Evolutionary conservation across 2,888 invertebrate species (phyloP).

Genomic region (Leucoma salicis): DNA sequence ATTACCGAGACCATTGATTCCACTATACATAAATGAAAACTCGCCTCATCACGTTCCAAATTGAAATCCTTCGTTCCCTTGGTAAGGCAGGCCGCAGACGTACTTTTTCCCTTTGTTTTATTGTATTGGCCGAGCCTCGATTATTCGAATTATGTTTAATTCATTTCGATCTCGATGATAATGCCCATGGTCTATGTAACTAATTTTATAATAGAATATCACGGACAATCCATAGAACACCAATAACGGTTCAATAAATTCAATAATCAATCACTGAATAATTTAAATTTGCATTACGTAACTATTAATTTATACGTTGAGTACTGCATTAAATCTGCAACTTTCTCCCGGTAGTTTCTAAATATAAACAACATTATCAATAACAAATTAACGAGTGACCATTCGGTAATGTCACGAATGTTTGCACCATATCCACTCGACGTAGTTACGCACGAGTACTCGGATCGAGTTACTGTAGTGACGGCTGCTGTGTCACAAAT

Average conservation of each 20-base stretch:
- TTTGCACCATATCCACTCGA: conserved; percentile 24
- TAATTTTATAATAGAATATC: conserved; percentile 38
- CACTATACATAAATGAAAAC: conserved; percentile 71
- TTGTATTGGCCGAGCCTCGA: conserved; percentile 73
- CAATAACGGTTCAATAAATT: neutral
- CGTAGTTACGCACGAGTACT: conserved; percentile 29
- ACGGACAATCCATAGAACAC: conserved; percentile 16
- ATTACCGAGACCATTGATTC: conserved; percentile 55
- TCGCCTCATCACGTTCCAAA: conserved; percentile 81
- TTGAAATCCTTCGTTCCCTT: conserved; percentile 78
- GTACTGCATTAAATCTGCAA: neutral
- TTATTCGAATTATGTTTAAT: conserved; percentile 81
- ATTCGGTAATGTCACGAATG: conserved; percentile 6
- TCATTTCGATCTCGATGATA: conserved; percentile 75
- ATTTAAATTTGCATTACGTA: neutral
- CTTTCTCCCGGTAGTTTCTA: no score
- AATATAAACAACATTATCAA: neutral
- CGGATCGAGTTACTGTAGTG: conserved; percentile 40
- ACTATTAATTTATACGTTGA: neutral
- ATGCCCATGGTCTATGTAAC: conserved; percentile 52
- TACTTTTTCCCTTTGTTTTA: conserved; percentile 76
- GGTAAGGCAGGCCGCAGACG: conserved; percentile 61
- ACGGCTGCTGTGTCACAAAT: conserved; percentile 49
- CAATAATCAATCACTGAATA: neutral
- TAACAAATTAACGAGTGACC: neutral